Evolutionary conservation across 1,140 invertebrate genomes (phyloP).

Genomic region (Megathymus violae): DNA sequence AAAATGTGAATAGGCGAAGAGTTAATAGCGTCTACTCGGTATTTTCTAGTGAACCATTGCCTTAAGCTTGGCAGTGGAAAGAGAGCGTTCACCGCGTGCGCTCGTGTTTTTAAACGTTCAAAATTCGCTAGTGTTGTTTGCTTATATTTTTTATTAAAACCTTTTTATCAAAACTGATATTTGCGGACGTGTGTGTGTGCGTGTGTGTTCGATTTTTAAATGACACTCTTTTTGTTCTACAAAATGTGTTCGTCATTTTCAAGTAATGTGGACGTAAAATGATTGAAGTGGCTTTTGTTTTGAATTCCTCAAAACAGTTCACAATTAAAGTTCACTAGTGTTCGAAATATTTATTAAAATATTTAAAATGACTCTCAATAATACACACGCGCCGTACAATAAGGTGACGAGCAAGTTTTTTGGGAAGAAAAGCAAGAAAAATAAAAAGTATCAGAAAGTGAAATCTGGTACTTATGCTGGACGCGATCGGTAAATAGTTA

Average conservation of each 20-base stretch:
- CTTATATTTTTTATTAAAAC: constrained; percentile 28
- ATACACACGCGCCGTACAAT: constrained; percentile 60
- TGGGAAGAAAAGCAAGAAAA: constrained; percentile 75
- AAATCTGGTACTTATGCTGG: constrained; percentile 67
- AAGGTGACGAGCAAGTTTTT: constrained; percentile 65
- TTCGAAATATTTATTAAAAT: not conserved
- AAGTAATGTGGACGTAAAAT: not conserved
- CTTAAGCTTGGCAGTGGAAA: constrained; percentile 54
- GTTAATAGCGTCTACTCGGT: too few relatives aligned
- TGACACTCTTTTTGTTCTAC: constrained; percentile 46
- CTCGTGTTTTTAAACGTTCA: constrained; percentile 35
- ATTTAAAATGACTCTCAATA: constrained; percentile 65
- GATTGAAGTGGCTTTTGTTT: constrained; percentile 10
- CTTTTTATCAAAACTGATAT: too few relatives aligned
- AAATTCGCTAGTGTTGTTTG: constrained; percentile 6
- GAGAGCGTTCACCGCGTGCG: constrained; percentile 40
- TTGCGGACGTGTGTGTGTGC: constrained; percentile 28
- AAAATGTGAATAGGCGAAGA: constrained; percentile 43
- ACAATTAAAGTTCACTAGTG: constrained; percentile 20
- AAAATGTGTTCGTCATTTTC: constrained; percentile 46
- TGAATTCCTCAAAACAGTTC: constrained; percentile 3
- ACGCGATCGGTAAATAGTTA: constrained; percentile 69
- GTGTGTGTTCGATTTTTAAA: constrained; percentile 27
- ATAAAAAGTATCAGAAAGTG: constrained; percentile 62
- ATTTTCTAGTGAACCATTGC: too few relatives aligned